Percentiles rank a stretch among this genome's conserved stretches.
These are phyloP conservation scores for Epinephelus coioides DNA, from an alignment of 2,797 vertebrate genomes.

Conservation along the genomic window DNA sequence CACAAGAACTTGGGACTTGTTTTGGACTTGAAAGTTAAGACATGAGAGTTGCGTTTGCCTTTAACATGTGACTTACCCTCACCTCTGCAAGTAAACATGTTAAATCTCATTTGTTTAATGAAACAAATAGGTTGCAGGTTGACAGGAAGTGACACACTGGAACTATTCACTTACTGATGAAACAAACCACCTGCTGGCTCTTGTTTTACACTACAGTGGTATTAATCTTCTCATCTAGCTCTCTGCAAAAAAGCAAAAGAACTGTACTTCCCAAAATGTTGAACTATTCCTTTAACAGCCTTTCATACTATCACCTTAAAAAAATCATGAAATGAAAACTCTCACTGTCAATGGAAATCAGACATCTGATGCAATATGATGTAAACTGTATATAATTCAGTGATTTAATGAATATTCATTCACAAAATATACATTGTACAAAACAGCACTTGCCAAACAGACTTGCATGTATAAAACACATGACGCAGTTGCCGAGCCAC, in stretches of 20 bases:
- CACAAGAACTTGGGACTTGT: too few relatives aligned
- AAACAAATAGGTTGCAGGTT: background rate
- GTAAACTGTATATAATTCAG: slow-evolving; percentile 11
- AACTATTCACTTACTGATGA: background rate
- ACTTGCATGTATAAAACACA: slow-evolving; percentile 66
- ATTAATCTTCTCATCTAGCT: background rate
- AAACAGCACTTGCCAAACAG: slow-evolving; percentile 16
- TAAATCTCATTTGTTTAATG: too few relatives aligned
- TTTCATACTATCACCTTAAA: background rate
- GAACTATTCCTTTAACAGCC: background rate
- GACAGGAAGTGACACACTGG: background rate
- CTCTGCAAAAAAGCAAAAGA: background rate
- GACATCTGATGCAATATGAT: slow-evolving; percentile 16
- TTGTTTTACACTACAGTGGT: background rate
- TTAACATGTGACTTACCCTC: too few relatives aligned
- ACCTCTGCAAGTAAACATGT: too few relatives aligned
- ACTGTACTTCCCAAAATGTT: background rate
- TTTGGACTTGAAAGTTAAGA: too few relatives aligned
- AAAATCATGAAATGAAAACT: background rate
- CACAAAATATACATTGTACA: slow-evolving; percentile 37
- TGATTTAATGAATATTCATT: slow-evolving; percentile 47
- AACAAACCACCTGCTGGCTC: background rate
- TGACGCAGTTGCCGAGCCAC: slow-evolving; percentile 30
- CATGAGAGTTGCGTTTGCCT: too few relatives aligned
- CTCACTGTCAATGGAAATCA: slow-evolving; percentile 9